These are phyloP conservation scores for Metopolophium dirhodum DNA, from an alignment of 1,140 invertebrate species.

Conservation along the genomic window DNA sequence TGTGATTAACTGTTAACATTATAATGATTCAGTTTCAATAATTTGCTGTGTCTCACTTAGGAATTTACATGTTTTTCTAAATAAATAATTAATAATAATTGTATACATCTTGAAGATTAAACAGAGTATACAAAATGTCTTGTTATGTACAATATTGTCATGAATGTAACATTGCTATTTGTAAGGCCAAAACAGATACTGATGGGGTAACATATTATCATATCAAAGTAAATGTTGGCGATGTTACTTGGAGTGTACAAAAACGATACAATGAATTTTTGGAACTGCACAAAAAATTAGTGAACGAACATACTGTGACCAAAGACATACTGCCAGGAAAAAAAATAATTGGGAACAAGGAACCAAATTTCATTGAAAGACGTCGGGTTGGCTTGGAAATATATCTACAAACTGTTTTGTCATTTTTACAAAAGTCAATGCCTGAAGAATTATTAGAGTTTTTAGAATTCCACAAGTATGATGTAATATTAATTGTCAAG, in stretches of 20 bases:
- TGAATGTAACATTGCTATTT: conserved; percentile 11
- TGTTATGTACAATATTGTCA: conserved; percentile 29
- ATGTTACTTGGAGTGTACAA: conserved; percentile 79
- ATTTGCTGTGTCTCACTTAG: neutral
- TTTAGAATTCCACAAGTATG: conserved; percentile 81
- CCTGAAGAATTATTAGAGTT: conserved; percentile 79
- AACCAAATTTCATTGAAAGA: conserved; percentile 84
- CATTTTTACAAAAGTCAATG: conserved; percentile 76
- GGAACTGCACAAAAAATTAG: conserved; percentile 83
- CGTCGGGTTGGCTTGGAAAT: conserved; percentile 78
- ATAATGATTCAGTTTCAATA: neutral
- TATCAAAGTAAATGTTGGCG: conserved; percentile 72
- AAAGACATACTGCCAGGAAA: conserved; percentile 90
- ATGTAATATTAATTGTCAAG: conserved; percentile 82
- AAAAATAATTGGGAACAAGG: conserved; percentile 82
- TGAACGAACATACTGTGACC: conserved; percentile 76
- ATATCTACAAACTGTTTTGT: conserved; percentile 80
- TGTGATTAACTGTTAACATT: neutral
- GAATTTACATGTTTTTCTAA: neutral
- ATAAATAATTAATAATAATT: neutral
- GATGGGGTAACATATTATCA: conserved; percentile 73
- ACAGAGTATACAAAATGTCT: neutral
- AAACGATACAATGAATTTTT: conserved; percentile 90
- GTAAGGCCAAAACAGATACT: neutral
- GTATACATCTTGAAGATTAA: too few relatives aligned